Conservation (phyloP, 1,140 invertebrate genomes). For the Trissolcus basalis region DNA sequence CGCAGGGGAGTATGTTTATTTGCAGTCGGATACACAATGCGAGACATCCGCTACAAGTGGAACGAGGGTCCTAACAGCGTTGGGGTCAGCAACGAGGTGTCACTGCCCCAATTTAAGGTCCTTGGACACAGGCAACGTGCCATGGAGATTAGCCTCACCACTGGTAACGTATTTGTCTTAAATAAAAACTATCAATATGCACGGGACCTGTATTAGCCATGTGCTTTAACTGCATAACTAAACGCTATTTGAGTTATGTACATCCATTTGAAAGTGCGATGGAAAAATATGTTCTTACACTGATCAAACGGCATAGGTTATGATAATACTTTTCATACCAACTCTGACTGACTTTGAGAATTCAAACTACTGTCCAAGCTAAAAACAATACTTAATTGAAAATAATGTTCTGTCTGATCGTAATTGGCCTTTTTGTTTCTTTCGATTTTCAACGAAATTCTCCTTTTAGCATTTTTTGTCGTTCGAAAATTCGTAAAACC, state of each 20-base stretch:
- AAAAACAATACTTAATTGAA: conserved; percentile 1
- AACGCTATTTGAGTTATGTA: conserved; percentile 34
- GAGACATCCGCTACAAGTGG: conserved; percentile 97
- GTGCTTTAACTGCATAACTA: conserved; percentile 46
- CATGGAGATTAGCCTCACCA: conserved; percentile 93
- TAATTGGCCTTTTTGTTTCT: conserved; percentile 39
- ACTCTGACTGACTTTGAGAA: not conserved
- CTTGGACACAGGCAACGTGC: conserved; percentile 91
- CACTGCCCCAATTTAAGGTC: conserved; percentile 96
- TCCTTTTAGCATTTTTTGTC: not conserved
- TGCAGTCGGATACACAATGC: conserved; percentile 97
- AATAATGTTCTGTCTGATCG: conserved; percentile 48
- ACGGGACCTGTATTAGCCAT: conserved; percentile 49
- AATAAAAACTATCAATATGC: conserved; percentile 52
- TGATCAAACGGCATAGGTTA: conserved; percentile 31
- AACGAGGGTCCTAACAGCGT: conserved; percentile 94
- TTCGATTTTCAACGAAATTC: not conserved
- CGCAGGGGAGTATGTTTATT: conserved; percentile 82
- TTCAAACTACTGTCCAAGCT: conserved; percentile 1
- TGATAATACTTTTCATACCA: conserved; percentile 9
- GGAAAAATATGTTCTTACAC: conserved; percentile 23
- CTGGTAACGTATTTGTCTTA: conserved; percentile 82
- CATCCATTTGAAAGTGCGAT: conserved; percentile 5
- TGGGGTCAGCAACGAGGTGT: conserved; percentile 93
- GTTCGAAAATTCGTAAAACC: not conserved